Conservation (phyloP, 2,888 invertebrate genomes). For the Drosophila mettleri region DNA sequence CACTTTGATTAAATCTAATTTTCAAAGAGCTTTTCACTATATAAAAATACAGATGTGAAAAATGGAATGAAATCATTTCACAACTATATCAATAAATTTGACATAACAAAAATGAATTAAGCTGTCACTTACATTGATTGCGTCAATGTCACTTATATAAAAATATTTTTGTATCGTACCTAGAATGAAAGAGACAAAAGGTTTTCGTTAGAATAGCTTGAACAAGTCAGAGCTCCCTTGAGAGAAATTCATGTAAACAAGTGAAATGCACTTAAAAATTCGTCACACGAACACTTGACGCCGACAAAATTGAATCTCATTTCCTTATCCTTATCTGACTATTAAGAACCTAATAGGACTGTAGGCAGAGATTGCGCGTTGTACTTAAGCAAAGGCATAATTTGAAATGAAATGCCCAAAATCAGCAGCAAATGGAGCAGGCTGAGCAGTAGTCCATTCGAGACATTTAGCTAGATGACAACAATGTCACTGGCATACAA, state of each 20-base stretch:
- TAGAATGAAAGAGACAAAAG: constrained; percentile 43
- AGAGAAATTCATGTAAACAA: constrained; percentile 29
- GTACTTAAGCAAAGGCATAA: constrained; percentile 19
- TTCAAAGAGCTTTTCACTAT: not conserved
- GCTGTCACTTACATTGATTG: constrained; percentile 7
- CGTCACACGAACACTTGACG: constrained; percentile 70
- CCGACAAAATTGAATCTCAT: constrained; percentile 63
- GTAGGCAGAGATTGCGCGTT: constrained; percentile 19
- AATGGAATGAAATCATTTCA: not conserved
- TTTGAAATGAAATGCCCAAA: constrained; percentile 27
- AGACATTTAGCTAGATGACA: constrained; percentile 73
- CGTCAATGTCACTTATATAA: too few species aligned
- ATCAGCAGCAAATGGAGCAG: constrained; percentile 12
- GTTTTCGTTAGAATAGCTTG: constrained; percentile 26
- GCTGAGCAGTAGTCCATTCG: not conserved
- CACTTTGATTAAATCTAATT: not conserved
- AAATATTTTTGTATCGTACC: constrained; percentile 42
- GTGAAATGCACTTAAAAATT: constrained; percentile 71
- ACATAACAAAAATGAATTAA: not conserved
- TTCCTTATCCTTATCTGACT: constrained; percentile 12
- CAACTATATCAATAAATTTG: not conserved
- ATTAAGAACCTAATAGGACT: constrained; percentile 13
- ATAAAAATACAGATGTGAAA: not conserved
- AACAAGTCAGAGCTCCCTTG: not conserved
- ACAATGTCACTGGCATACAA: constrained; percentile 76